Conservation (phyloP, 2,797 vertebrate species). For the Sarcophilus harrisii region DNA sequence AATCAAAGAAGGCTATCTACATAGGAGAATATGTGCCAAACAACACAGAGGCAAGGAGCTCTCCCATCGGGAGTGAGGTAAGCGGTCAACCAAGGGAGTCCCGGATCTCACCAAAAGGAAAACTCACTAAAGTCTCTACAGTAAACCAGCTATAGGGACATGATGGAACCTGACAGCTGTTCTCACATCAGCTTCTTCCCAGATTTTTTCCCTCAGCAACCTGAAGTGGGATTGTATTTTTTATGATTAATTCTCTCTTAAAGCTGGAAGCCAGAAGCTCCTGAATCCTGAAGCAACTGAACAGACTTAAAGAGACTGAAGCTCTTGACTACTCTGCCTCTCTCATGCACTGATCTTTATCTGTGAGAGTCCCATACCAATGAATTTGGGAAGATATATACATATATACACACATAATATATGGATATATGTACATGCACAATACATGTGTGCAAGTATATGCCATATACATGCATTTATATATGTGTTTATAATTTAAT, state of each 20-base stretch:
- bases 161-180: not conserved
- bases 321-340: not conserved
- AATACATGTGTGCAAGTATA: too few relatives aligned
- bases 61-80: not conserved
- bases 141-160: not conserved
- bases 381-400: not conserved
- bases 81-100: not conserved
- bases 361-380: not conserved
- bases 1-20: not conserved
- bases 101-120: not conserved
- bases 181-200: not conserved
- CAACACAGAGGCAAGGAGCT: not conserved
- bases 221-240: not conserved
- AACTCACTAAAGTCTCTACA: not conserved
- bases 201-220: not conserved
- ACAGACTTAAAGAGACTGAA: not conserved
- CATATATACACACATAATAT: too few relatives aligned
- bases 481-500: not conserved
- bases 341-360: not conserved
- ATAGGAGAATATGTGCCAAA: not conserved
- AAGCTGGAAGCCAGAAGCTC: not conserved
- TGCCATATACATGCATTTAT: rapidly evolving
- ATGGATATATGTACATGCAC: too few relatives aligned
- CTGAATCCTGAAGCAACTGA: not conserved
- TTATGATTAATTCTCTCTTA: not conserved